Evolutionary conservation across 2,113 vertebrate species (phyloP), one percentile per base, ranked within the genome.

Genomic region (Siniperca chuatsi): DNA sequence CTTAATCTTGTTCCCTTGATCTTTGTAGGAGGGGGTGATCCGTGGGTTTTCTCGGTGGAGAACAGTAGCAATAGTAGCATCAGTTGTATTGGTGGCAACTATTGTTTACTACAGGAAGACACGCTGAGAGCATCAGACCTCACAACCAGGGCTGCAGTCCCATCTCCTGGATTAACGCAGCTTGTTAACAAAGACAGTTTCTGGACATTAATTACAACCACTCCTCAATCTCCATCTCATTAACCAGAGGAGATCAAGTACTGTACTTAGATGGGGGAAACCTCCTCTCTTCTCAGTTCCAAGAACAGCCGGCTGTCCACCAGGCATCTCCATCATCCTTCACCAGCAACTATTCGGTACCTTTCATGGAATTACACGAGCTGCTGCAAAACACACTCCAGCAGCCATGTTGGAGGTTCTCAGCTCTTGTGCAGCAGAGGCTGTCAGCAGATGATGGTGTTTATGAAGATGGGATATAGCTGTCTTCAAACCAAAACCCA

Each of bases 71-170:
- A 12, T 94, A 1, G 84, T 91, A n/a, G 94, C 93, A 8, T 95
- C 95, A 1, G 78, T 95, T n/a, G 83, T 85, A 0, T 75, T 96
- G 78, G 87, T 93, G 6, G 88, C 78, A 12, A 73, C 94, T 42
- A 60, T 92, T 61, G 88, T 94, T 79, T 95, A 94, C 87, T 95
- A 95, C 93, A 91, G 90, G 88, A 92, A 82, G 88, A 91, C 89
- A 1, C 94, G 86, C 76, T 96, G 89, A 89, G 25, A n/a, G 9
- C 29, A 11, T 25, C 67, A 8, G 67, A 65, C n/a, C 48, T 80
- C 69, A 55, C 15, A 29, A 20, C n/a, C 68, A 42, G 33, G 33
- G 21, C 42, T 65, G 75, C 60, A 57, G 48, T 1, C n/a, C 25
- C 54, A 35, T 50, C 15, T 35, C 35, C n/a, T 71, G 66, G 62